Conservation (phyloP, 1,140 invertebrate genomes). For the Eufriesea mexicana region DNA sequence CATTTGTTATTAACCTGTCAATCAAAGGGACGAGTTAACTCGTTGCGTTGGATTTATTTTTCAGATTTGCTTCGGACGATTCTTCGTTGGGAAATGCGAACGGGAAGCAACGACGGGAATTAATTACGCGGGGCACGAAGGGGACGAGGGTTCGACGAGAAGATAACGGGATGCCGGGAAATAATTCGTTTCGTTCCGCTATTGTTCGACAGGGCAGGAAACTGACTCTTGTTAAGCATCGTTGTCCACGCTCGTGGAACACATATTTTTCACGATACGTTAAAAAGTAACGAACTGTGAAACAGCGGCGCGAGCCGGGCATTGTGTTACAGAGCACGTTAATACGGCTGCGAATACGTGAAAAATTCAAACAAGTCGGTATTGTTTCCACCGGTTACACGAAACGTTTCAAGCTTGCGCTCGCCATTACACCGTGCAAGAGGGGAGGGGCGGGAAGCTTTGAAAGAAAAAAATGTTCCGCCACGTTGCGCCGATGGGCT, state of each 20-base stretch:
- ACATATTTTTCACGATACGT: slow-evolving; percentile 40
- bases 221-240: slow-evolving; percentile 20
- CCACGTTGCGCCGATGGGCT: no score
- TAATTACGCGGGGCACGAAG: neutral
- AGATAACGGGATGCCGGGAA: neutral
- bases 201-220: slow-evolving; percentile 10
- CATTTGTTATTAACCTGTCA: no score
- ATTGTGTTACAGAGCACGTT: slow-evolving; percentile 37
- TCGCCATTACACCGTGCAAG: neutral
- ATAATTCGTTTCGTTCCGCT: neutral
- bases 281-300: slow-evolving; percentile 45
- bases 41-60: no score
- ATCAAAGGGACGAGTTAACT: no score
- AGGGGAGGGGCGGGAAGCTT: neutral
- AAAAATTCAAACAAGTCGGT: slow-evolving; percentile 35
- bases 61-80: no score
- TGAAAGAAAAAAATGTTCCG: neutral
- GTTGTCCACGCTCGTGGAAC: slow-evolving; percentile 7
- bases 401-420: slow-evolving; percentile 12
- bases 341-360: slow-evolving; percentile 20
- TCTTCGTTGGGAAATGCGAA: no score
- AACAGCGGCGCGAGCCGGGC: slow-evolving; percentile 18
- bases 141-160: neutral
- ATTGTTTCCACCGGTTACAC: slow-evolving; percentile 11
- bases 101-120: neutral